Evolutionary conservation across 2,888 invertebrate genomes (phyloP), one percentile per base, ranked within the genome.

Genomic region (Zelleria hepariella): DNA sequence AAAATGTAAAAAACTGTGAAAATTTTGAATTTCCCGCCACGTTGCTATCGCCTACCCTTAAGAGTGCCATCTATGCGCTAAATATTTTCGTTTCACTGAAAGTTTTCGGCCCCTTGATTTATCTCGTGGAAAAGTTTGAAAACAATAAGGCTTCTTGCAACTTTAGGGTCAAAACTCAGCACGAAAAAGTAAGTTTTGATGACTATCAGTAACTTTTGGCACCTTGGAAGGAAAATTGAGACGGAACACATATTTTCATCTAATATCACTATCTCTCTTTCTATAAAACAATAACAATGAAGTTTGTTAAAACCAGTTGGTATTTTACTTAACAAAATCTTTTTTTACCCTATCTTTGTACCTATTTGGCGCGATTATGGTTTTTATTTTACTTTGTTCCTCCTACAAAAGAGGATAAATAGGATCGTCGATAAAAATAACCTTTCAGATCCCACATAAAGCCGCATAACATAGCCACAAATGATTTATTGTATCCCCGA

Each of bases 401-500:
- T 5, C 5, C 10, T 6, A 6, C 6, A 32, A 32, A 32, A 32
- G 8, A 10, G 10, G 10, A 32, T 32, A 32, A 32, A 32, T 15
- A 15, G 32, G 32, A 15, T 42, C 32, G 2, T 10, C 10, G 32
- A 42, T 15, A 15, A 15, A 42, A 42, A 42, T 42, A 42, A 15
- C 32, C 32, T 42, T 42, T 42, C 32, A 15, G 15, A 51, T 51
- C 79, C 77, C 77, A 72, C 73, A 79, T 78, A 80, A 83, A 85
- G 79, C 81, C 78, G 73, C 77, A 79, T 81, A 85, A 81, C 78
- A 80, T 79, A 80, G 74, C 32, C 32, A 72, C 79, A 82, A 82
- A 85, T 85, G 83, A 86, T 85, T 83, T 83, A 86, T 82, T 78
- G 78, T 75, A 70, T 69, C 67, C 71, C 71, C 80, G 78, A 80